Conservation (phyloP, 2,113 vertebrate genomes). For the Brachypodius melanocephalos region DNA sequence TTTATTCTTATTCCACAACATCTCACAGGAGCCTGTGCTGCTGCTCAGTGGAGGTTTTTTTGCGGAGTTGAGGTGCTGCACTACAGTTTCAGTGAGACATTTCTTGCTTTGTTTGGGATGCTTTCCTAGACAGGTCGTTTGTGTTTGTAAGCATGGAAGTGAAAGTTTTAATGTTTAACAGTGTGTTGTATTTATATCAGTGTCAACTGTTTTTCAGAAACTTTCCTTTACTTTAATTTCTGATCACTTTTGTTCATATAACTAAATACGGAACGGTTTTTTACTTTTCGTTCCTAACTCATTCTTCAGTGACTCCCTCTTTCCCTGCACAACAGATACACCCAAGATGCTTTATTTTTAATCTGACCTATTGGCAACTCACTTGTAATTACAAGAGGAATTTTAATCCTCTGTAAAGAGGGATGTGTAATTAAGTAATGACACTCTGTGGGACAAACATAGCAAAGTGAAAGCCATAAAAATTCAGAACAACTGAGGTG, state of each 20-base stretch:
- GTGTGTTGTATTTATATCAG: background rate
- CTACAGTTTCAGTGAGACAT: background rate
- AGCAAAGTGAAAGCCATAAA: slow-evolving; percentile 22
- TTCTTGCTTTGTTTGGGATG: background rate
- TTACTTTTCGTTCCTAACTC: background rate
- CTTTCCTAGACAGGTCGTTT: background rate
- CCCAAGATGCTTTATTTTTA: background rate
- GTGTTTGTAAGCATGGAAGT: background rate
- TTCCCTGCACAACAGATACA: background rate
- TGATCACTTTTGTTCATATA: background rate
- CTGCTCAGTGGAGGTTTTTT: background rate
- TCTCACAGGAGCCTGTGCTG: background rate
- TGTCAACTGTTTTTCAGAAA: background rate
- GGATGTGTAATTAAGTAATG: slow-evolving; percentile 4
- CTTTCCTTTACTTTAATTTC: background rate
- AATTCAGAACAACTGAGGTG: background rate
- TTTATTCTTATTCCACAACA: background rate
- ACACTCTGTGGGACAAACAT: background rate
- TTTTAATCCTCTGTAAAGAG: slow-evolving; percentile 3
- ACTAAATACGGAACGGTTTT: background rate
- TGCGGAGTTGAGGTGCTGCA: background rate
- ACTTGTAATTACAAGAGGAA: background rate
- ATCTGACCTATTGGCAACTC: background rate
- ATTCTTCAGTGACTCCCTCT: background rate
- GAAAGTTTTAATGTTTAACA: background rate